Conservation (phyloP, 2,797 vertebrate genomes). For the Chaetophractus vellerosus region DNA sequence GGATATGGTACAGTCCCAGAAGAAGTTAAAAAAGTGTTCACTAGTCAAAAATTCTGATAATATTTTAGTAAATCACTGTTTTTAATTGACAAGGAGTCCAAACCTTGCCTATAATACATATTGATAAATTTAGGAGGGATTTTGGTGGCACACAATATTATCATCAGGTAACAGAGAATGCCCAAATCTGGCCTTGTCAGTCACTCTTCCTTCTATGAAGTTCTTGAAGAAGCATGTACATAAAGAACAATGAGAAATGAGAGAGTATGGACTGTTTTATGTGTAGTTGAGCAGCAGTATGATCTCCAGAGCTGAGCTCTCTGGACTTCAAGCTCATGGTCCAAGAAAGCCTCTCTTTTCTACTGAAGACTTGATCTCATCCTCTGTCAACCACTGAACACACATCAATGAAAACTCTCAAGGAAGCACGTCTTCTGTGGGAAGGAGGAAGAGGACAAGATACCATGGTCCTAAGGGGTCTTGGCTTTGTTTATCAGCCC, state of each 20-base stretch:
- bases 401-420: neutral
- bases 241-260: neutral
- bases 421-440: neutral
- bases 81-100: conserved; percentile 48
- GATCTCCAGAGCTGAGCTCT: neutral
- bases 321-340: neutral
- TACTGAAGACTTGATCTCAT: neutral
- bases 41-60: conserved; percentile 7
- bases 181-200: neutral
- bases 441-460: neutral
- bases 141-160: neutral
- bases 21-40: neutral
- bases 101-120: neutral
- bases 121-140: neutral
- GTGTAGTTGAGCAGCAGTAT: too few relatives aligned
- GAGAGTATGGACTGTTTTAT: neutral
- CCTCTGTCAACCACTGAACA: neutral
- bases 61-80: conserved; percentile 10
- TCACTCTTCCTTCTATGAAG: neutral
- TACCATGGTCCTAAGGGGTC: neutral
- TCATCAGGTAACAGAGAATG: neutral
- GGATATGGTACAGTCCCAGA: neutral
- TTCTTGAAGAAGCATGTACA: neutral
- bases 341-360: neutral
- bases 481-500: neutral